Conservation (phyloP, 2,113 vertebrate species). For the Tachysurus vachellii region DNA sequence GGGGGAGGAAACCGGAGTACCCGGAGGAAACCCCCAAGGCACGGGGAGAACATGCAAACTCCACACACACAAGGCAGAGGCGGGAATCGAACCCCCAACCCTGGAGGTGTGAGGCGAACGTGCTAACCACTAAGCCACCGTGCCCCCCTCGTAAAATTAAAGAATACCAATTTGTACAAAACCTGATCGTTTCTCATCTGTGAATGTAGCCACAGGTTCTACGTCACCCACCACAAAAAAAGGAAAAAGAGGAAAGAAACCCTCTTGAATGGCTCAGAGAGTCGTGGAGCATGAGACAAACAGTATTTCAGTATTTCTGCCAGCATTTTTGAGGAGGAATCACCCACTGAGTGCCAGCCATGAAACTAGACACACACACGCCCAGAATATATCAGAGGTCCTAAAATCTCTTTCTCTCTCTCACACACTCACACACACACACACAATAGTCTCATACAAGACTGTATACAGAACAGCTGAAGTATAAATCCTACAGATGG, state of each 20-base stretch:
- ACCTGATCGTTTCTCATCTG: not conserved
- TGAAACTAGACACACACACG: slow-evolving; percentile 30
- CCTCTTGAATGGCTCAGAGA: not conserved
- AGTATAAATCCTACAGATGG: not conserved
- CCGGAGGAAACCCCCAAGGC: too few species aligned
- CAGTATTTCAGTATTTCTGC: slow-evolving; percentile 7
- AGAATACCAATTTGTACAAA: not conserved
- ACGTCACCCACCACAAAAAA: not conserved
- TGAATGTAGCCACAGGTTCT: not conserved
- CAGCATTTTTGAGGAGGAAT: slow-evolving; percentile 20
- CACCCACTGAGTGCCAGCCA: slow-evolving; percentile 6
- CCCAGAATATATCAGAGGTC: not conserved
- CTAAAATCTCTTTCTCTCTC: not conserved
- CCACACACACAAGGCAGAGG: too few species aligned
- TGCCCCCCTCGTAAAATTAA: too few species aligned
- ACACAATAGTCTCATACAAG: not conserved
- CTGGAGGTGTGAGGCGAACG: too few species aligned
- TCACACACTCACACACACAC: not conserved
- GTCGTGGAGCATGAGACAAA: not conserved
- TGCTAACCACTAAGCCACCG: too few species aligned
- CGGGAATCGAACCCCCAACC: too few species aligned
- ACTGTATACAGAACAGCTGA: not conserved
- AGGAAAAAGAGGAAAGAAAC: not conserved
- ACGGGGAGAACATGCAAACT: too few species aligned
- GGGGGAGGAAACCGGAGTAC: too few species aligned